Percentiles rank a stretch among this genome's conserved stretches.
phyloP scores from a whole-genome alignment of 2,888 invertebrate species.

The Phengaris arion region DNA sequence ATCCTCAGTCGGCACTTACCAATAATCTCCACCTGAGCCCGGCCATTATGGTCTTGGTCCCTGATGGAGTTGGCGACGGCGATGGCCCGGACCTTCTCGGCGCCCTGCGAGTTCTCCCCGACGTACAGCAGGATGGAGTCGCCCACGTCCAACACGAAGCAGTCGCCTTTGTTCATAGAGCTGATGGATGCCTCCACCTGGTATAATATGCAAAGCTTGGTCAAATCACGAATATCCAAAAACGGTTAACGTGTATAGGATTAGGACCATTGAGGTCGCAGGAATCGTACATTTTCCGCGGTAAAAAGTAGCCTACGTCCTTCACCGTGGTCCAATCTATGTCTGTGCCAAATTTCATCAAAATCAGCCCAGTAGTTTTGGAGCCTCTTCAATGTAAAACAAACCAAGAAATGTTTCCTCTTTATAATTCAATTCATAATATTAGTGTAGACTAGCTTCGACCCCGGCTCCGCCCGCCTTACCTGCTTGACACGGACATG shows the following conservation, averaged over 20 bases:
- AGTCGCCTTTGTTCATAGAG: constrained; percentile 94
- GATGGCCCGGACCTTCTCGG: constrained; percentile 91
- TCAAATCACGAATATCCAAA: no score
- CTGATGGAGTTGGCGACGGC: constrained; percentile 91
- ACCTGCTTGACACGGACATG: constrained; percentile 91
- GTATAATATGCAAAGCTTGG: not conserved
- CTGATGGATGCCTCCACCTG: constrained; percentile 82
- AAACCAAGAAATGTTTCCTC: no score
- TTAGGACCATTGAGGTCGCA: no score
- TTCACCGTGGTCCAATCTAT: no score
- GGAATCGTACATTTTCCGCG: no score
- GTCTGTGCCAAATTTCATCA: no score
- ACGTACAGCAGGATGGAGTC: constrained; percentile 89
- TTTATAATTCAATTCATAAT: no score
- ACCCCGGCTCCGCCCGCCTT: not conserved
- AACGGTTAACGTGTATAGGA: no score
- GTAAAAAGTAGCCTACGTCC: no score
- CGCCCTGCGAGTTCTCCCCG: constrained; percentile 86
- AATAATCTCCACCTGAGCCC: constrained; percentile 87
- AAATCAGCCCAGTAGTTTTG: no score
- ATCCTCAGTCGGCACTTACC: constrained; percentile 74
- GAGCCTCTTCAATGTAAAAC: no score
- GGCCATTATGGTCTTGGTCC: constrained; percentile 92
- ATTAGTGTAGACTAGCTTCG: not conserved
- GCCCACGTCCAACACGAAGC: constrained; percentile 92